Percentiles rank a stretch among this genome's conserved stretches.
phyloP scores from a whole-genome alignment of 2,888 invertebrate species.

The Rotaria sp. region DNA sequence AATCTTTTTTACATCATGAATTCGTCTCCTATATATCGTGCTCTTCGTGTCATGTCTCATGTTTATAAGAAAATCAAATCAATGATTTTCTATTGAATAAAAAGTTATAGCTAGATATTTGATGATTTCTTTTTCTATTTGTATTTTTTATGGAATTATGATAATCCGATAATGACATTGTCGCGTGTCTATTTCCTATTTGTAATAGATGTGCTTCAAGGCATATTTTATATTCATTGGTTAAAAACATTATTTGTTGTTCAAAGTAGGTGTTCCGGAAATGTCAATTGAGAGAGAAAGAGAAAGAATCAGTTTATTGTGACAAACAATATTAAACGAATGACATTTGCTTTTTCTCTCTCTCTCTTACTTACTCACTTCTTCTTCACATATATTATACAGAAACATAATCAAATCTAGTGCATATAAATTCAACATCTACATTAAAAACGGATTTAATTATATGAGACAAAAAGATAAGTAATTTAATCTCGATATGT shows the following conservation, averaged over 20 bases:
- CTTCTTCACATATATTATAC: no score
- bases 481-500: not conserved
- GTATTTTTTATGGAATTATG: not conserved
- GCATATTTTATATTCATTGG: not conserved
- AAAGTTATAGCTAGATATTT: no score
- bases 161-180: constrained; percentile 3
- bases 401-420: no score
- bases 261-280: not conserved
- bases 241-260: not conserved
- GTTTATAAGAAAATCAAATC: no score
- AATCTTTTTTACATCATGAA: no score
- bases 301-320: not conserved
- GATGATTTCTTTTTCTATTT: not conserved
- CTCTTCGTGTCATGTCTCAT: no score
- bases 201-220: not conserved
- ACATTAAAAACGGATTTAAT: not conserved
- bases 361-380: no score
- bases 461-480: not conserved
- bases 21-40: no score
- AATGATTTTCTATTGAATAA: no score
- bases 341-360: no score
- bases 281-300: not conserved
- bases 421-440: no score
- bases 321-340: no score
- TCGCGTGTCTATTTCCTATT: constrained; percentile 13